A percentile compares a stretch with the other conserved stretches of the same genome.
These are phyloP conservation scores for Diorhabda carinulata DNA, from an alignment of 1,140 invertebrate genomes.

Conservation along the genomic window DNA sequence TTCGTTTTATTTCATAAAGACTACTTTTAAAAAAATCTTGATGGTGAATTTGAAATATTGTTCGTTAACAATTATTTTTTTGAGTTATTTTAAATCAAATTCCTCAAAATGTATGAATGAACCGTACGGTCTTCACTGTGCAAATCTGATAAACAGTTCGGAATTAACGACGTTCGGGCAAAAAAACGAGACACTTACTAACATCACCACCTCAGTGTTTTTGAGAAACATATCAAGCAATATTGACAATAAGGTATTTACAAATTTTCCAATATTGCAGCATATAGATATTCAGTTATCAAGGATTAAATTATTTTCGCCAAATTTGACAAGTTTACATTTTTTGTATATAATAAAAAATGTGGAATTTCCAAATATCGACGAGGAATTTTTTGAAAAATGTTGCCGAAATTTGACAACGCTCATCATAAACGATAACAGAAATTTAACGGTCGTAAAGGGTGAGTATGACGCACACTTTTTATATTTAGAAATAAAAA, in stretches of 20 bases:
- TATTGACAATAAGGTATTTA: constrained; percentile 3
- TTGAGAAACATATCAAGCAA: constrained; percentile 13
- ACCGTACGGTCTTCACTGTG: constrained; percentile 10
- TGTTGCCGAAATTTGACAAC: constrained; percentile 11
- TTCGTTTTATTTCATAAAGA: background rate
- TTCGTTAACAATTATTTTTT: background rate
- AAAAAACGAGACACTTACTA: constrained; percentile 1
- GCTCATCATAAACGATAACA: constrained; percentile 3
- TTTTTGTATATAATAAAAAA: constrained; percentile 12
- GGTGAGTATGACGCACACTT: constrained; percentile 4
- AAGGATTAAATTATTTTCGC: constrained; percentile 10
- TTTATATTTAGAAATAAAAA: background rate
- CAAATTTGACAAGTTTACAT: background rate
- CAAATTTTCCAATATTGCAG: background rate
- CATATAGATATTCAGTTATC: constrained; percentile 15
- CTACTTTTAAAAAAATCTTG: background rate
- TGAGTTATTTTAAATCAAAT: background rate
- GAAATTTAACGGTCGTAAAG: background rate
- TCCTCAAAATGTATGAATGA: constrained; percentile 3
- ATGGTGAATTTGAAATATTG: background rate
- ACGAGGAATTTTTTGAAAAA: background rate
- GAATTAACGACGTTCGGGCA: background rate
- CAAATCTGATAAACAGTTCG: constrained; percentile 5
- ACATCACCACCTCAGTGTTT: background rate
- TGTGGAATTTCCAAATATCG: constrained; percentile 8